phyloP scores from a whole-genome alignment of 2,797 vertebrate genomes.

The Cynopterus sphinx region DNA sequence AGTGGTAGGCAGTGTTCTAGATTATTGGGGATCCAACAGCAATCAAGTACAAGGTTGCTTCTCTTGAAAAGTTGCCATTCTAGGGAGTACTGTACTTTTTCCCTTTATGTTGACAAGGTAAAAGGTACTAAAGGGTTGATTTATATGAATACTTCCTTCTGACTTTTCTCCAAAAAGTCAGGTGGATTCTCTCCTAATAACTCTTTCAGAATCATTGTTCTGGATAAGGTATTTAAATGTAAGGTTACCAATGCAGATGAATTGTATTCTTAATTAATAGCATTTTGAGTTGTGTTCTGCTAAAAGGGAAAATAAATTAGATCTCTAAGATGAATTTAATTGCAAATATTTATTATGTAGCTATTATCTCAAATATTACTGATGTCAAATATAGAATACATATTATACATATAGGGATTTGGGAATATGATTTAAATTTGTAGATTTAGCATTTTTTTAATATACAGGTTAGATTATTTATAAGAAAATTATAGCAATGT shows the following conservation, averaged over 20 bases:
- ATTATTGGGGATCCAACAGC: no score
- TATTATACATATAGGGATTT: background rate
- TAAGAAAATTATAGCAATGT: background rate
- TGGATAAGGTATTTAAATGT: background rate
- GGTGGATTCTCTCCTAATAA: background rate
- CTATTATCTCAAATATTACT: background rate
- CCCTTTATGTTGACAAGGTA: background rate
- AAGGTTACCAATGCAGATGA: background rate
- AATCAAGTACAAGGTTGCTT: background rate
- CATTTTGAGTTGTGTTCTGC: background rate
- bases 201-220: background rate
- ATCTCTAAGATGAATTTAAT: background rate
- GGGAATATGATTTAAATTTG: background rate
- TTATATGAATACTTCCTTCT: background rate
- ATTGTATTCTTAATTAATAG: background rate
- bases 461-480: background rate
- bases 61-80: background rate
- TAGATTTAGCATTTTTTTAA: background rate
- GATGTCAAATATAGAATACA: background rate
- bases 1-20: background rate
- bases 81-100: background rate
- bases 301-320: background rate
- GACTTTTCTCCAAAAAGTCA: background rate
- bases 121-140: background rate
- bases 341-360: background rate